Percentiles rank a stretch among this genome's conserved stretches.
phyloP scores from a whole-genome alignment of 2,888 invertebrate species.

The Branchinecta sandiegonensis region DNA sequence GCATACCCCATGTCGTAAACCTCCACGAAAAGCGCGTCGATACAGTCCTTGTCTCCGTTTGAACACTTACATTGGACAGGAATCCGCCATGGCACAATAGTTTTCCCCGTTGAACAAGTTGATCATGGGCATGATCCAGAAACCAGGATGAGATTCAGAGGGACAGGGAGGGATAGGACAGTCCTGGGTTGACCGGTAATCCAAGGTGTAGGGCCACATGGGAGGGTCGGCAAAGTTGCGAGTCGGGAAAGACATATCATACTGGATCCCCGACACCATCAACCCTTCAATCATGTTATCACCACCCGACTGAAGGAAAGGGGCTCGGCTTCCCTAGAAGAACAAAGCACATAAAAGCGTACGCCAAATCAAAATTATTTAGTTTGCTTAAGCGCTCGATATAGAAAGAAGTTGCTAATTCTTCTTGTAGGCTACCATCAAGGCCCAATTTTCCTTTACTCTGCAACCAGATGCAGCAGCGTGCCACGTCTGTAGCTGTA shows the following conservation, averaged over 20 bases:
- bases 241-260: conserved; percentile 43
- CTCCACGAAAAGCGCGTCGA: too few relatives aligned
- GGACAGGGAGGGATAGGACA: conserved; percentile 46
- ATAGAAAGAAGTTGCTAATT: too few relatives aligned
- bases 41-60: too few relatives aligned
- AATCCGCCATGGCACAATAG: conserved; percentile 45
- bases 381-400: too few relatives aligned
- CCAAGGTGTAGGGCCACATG: conserved; percentile 53
- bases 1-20: too few relatives aligned
- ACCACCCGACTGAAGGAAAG: conserved; percentile 44
- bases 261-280: conserved; percentile 37
- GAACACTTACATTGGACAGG: conserved; percentile 40
- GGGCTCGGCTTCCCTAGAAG: conserved; percentile 35
- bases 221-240: conserved; percentile 36
- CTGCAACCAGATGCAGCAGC: too few relatives aligned
- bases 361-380: too few relatives aligned
- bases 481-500: too few relatives aligned
- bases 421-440: too few relatives aligned
- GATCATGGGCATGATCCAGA: conserved; percentile 52
- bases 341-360: not conserved
- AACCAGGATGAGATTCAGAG: conserved; percentile 41
- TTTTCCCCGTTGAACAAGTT: conserved; percentile 39
- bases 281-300: conserved; percentile 37
- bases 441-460: too few relatives aligned
- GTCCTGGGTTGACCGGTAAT: conserved; percentile 41